Conservation (phyloP, 2,888 invertebrate species). For the Latrodectus hesperus region DNA sequence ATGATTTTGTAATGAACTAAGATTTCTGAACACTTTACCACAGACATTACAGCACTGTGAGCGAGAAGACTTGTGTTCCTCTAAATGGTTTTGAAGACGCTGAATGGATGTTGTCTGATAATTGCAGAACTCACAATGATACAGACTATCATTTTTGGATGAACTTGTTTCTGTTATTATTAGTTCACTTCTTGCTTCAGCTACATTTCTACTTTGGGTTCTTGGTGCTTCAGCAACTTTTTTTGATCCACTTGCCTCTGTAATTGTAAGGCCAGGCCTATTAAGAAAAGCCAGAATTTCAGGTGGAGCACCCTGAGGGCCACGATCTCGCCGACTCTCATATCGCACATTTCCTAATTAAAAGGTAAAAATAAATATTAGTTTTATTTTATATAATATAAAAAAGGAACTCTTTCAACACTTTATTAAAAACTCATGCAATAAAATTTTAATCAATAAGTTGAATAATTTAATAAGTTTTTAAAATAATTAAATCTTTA, state of each 20-base stretch:
- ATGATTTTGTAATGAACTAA: conserved; percentile 30
- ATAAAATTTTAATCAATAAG: too few species aligned
- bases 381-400: too few species aligned
- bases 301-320: neutral
- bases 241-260: neutral
- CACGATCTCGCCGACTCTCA: neutral
- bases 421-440: too few species aligned
- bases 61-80: conserved; percentile 10
- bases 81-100: conserved; percentile 28
- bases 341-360: neutral
- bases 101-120: conserved; percentile 26
- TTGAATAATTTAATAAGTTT: too few species aligned
- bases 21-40: conserved; percentile 24
- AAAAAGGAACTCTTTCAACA: too few species aligned
- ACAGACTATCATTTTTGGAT: neutral
- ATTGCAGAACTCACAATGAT: conserved; percentile 55
- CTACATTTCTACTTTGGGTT: neutral
- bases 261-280: neutral
- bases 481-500: too few species aligned
- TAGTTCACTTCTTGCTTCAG: neutral
- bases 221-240: neutral
- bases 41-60: conserved; percentile 17
- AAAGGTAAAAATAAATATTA: too few species aligned
- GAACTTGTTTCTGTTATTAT: neutral
- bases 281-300: conserved; percentile 3